Evolutionary conservation across 2,797 vertebrate species (phyloP), one percentile per base, ranked within the genome.

Genomic region (Peromyscus aztecus): DNA sequence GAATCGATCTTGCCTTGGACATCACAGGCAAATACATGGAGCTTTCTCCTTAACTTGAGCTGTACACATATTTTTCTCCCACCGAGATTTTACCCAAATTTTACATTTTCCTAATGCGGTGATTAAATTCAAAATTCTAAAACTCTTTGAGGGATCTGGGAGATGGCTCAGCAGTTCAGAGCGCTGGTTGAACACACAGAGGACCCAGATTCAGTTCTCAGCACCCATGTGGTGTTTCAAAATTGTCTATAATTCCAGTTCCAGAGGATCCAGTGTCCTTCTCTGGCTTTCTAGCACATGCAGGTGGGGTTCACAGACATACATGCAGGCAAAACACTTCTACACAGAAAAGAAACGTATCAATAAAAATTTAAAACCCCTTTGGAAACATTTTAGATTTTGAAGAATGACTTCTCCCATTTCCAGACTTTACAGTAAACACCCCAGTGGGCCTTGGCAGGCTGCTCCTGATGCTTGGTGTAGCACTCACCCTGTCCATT

Each of bases 381-480:
- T 65, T 71, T 71, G 73, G 69, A 95, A 96, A 95, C 21, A 40
- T 29, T 65, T 57, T 46, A 16, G 34, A 46, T 86, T 96, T 91
- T 95, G 91, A 97, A 95, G 76, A 76, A 96, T 97, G 31, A n/a
- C 94, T 96, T 95, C 57, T 96, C 78, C 96, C 4, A 23, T 65
- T 46, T 40, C 75, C 37, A 29, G 82, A 73, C 77, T 87, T 95
- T 76, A 96, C 80, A 97, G 96, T 84, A 94, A 80, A 67, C 90
- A 84, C 94, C 94, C 94, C 93, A 84, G 85, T 92, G 77, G 81
- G 91, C 57, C 95, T 97, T 93, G 91, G 75, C 88, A 63, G 90
- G 87, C 86, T 52, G 93, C 97, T 94, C 88, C 78, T 90, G 96
- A 93, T 11, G 0, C 85, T 97, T 97, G 89, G 67, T 88, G 87